Percentiles rank a stretch among this genome's conserved stretches.
phyloP scores from a whole-genome alignment of 2,888 invertebrate species.

The Stegophylla sp. region DNA sequence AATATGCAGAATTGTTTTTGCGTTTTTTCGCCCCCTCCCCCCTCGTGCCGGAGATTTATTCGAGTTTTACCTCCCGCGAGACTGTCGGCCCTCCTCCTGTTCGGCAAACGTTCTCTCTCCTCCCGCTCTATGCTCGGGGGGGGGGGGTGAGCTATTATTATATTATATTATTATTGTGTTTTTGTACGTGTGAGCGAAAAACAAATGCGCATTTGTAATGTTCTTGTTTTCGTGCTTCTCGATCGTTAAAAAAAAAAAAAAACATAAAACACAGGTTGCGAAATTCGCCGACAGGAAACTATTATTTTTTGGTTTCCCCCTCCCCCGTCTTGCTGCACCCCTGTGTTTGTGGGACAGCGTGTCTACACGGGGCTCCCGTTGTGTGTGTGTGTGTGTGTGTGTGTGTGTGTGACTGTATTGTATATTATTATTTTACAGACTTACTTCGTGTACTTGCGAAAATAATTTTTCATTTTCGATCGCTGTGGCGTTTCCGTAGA shows the following conservation, averaged over 20 bases:
- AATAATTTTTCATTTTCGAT: too few relatives aligned
- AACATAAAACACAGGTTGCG: slow-evolving; percentile 17
- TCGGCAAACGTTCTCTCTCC: too few relatives aligned
- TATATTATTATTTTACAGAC: too few relatives aligned
- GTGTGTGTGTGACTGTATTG: neutral
- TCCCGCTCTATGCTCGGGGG: too few relatives aligned
- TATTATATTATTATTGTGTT: neutral
- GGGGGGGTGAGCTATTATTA: too few relatives aligned
- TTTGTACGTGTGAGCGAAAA: neutral
- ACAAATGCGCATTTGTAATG: slow-evolving; percentile 43
- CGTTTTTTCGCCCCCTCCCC: slow-evolving; percentile 8
- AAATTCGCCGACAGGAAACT: slow-evolving; percentile 31
- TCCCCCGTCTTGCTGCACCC: too few relatives aligned
- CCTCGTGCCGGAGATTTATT: slow-evolving; percentile 49
- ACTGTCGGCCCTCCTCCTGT: slow-evolving; percentile 18
- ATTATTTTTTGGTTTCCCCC: neutral
- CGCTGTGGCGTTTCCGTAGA: too few relatives aligned
- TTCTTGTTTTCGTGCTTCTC: slow-evolving; percentile 35
- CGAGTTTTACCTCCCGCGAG: slow-evolving; percentile 46
- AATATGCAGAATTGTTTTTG: slow-evolving; percentile 42
- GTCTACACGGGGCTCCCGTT: too few relatives aligned
- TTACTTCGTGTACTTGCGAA: too few relatives aligned
- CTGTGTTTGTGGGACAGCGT: neutral
- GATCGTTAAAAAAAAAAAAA: slow-evolving; percentile 39
- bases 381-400: too few relatives aligned